These are phyloP conservation scores for Macrochelys suwanniensis DNA, from an alignment of 2,797 vertebrate genomes.

Conservation along the genomic window DNA sequence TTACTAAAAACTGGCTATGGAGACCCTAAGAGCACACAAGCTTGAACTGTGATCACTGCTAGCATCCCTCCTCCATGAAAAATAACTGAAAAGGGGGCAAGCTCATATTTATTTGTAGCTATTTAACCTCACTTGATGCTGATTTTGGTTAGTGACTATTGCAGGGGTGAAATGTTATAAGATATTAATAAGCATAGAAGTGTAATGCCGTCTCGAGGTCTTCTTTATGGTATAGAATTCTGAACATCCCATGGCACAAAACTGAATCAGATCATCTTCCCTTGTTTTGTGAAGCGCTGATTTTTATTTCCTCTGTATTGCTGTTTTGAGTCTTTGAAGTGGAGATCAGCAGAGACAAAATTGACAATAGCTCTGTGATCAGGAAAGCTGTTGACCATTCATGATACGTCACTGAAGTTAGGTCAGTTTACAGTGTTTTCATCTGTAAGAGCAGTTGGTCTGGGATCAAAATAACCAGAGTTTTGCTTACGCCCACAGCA, in stretches of 20 bases:
- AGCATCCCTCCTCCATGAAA: conserved; percentile 6
- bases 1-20: conserved; percentile 27
- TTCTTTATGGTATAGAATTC: rapidly evolving
- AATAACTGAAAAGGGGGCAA: not conserved
- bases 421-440: not conserved
- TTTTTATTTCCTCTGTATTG: rapidly evolving
- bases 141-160: conserved; percentile 65
- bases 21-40: not conserved
- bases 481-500: not conserved
- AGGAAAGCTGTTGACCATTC: not conserved
- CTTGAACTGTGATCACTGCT: conserved; percentile 38
- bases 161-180: conserved; percentile 39
- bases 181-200: conserved; percentile 33
- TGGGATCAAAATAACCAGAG: not conserved
- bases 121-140: conserved; percentile 51
- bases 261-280: not conserved
- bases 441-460: not conserved
- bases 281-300: no score
- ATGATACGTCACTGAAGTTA: not conserved
- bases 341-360: not conserved
- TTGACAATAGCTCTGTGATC: not conserved
- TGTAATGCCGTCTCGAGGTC: not conserved
- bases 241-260: not conserved
- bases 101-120: conserved; percentile 37
- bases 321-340: rapidly evolving